phyloP scores from a whole-genome alignment of 1,140 invertebrate genomes.

The Drosophila tsacasi region DNA sequence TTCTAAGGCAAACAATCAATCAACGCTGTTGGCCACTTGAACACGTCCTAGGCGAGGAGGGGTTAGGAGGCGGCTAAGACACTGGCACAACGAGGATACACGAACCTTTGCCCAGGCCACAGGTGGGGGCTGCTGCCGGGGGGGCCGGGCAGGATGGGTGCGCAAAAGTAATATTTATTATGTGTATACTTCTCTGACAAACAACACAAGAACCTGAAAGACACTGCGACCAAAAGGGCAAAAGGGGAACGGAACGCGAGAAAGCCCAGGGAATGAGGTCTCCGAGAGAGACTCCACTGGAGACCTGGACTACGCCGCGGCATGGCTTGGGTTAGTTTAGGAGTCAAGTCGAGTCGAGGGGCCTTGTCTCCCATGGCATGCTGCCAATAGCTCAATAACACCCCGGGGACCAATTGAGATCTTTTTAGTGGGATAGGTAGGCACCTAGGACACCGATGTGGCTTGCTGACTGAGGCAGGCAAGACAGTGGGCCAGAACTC shows the following conservation, averaged over 20 bases:
- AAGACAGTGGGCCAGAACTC: conserved; percentile 16
- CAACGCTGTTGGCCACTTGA: conserved; percentile 73
- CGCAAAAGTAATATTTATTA: conserved; percentile 78
- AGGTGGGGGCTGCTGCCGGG: neutral
- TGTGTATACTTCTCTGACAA: conserved; percentile 69
- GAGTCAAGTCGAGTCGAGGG: conserved; percentile 29
- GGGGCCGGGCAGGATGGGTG: conserved; percentile 40
- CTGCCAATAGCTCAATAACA: conserved; percentile 80
- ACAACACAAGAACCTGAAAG: conserved; percentile 49
- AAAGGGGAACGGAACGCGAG: conserved; percentile 38
- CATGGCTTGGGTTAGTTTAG: conserved; percentile 13
- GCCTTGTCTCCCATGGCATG: conserved; percentile 58
- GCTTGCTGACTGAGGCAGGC: conserved; percentile 15
- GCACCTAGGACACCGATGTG: conserved; percentile 36
- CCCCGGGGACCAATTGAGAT: conserved; percentile 80
- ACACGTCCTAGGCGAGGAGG: conserved; percentile 49
- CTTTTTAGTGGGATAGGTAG: conserved; percentile 70
- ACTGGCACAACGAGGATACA: conserved; percentile 44
- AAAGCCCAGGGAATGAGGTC: conserved; percentile 43
- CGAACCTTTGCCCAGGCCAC: conserved; percentile 41
- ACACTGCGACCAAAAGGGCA: conserved; percentile 24
- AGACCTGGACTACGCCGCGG: conserved; percentile 28
- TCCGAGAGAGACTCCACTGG: conserved; percentile 38
- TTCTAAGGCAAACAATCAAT: conserved; percentile 80
- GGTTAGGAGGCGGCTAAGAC: conserved; percentile 8